Evolutionary conservation across 2,797 vertebrate species (phyloP).

Genomic region (Dipus sagitta): DNA sequence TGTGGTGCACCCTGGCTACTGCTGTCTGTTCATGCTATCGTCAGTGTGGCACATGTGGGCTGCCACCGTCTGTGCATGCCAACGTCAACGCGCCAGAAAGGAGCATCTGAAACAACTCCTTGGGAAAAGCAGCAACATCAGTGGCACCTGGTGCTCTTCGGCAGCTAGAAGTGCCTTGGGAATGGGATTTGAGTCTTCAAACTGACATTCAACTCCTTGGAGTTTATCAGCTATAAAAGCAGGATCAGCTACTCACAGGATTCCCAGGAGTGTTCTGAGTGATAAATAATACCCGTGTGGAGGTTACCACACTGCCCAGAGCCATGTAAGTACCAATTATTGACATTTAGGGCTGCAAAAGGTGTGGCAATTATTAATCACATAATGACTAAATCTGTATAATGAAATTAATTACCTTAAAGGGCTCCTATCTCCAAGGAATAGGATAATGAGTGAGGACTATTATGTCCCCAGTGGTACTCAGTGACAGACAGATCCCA

Average conservation of each 20-base stretch:
- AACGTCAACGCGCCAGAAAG: accelerated
- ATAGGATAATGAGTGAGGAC: too few relatives aligned
- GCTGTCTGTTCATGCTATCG: accelerated
- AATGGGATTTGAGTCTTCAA: not conserved
- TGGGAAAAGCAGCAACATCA: not conserved
- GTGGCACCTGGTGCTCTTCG: accelerated
- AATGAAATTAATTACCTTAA: not conserved
- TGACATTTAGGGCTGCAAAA: not conserved
- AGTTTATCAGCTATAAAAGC: not conserved
- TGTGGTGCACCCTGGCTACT: not conserved
- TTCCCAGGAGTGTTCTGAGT: accelerated
- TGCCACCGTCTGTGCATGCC: not conserved
- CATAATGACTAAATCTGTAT: not conserved
- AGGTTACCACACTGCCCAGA: not conserved
- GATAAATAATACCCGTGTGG: too few relatives aligned
- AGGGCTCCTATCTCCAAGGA: not conserved
- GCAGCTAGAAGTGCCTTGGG: accelerated
- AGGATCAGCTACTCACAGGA: too few relatives aligned
- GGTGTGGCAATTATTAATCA: not conserved
- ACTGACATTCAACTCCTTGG: accelerated
- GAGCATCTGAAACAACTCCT: not conserved
- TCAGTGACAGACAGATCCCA: not conserved
- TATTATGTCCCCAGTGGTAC: accelerated
- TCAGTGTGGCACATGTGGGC: too few relatives aligned
- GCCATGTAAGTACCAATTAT: accelerated